These are phyloP conservation scores for Tachystola acroxantha DNA, from an alignment of 2,888 invertebrate species.

Conservation along the genomic window DNA sequence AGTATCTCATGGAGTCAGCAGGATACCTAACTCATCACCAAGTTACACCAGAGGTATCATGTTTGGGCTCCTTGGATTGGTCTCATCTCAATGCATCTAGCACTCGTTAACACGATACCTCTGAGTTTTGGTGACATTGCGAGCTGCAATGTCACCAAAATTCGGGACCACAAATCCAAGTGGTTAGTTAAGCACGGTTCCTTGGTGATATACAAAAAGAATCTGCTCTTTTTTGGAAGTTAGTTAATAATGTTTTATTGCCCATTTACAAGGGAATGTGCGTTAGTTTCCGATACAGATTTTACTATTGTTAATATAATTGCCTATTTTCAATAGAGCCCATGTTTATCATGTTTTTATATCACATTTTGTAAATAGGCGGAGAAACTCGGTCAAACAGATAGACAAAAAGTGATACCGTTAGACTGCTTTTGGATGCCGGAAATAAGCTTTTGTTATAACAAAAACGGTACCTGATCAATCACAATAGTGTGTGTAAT, in stretches of 20 bases:
- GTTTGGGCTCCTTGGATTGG: no score
- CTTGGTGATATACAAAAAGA: no score
- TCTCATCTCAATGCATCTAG: neutral
- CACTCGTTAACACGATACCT: no score
- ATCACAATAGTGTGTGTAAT: no score
- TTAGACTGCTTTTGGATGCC: neutral
- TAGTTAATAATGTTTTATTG: no score
- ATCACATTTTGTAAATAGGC: neutral
- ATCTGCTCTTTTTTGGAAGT: no score
- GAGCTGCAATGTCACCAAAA: no score
- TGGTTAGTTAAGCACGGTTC: no score
- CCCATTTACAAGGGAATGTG: neutral
- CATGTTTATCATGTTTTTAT: neutral
- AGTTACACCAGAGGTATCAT: no score
- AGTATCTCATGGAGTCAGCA: neutral
- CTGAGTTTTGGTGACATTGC: no score
- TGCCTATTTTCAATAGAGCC: neutral
- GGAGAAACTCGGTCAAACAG: neutral
- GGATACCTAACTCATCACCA: no score
- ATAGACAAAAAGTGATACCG: constrained; percentile 3
- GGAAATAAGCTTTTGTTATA: neutral
- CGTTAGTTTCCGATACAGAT: neutral
- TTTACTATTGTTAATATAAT: neutral
- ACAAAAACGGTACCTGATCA: neutral
- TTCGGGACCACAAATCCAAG: no score